A percentile compares a stretch with the other conserved stretches of the same genome.
phyloP scores from a whole-genome alignment of 2,797 vertebrate species.

The Rhincodon typus region DNA sequence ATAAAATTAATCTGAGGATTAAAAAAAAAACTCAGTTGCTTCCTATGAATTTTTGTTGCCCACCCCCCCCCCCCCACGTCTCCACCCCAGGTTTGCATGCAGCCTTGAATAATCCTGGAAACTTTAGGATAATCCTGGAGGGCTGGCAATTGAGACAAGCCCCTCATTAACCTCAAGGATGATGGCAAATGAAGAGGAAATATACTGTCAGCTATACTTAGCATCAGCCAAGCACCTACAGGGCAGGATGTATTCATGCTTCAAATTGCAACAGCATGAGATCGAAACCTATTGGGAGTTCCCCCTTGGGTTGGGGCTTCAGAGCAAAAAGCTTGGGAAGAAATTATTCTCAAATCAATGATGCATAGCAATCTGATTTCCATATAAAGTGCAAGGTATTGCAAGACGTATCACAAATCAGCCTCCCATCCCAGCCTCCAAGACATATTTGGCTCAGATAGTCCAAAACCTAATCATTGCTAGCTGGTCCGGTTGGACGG shows the following conservation, averaged over 20 bases:
- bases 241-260: background rate
- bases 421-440: fast-evolving
- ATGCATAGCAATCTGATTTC: constrained; percentile 16
- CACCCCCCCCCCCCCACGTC: too few species aligned
- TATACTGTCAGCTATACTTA: background rate
- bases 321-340: background rate
- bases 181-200: background rate
- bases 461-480: background rate
- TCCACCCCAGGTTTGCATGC: background rate
- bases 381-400: constrained; percentile 26
- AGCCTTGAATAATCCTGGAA: background rate
- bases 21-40: background rate
- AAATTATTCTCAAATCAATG: background rate
- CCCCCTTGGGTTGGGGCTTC: background rate
- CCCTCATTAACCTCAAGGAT: background rate
- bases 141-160: background rate
- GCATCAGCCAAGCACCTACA: background rate
- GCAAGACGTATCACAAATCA: background rate
- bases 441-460: background rate
- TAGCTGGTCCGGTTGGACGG: background rate
- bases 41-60: background rate
- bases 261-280: background rate
- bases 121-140: background rate
- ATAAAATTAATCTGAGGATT: background rate
- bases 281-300: background rate